Base-by-base conservation (phyloP, 2,888 invertebrate species). In the Amblyjoppa fuscipennis region DNA sequence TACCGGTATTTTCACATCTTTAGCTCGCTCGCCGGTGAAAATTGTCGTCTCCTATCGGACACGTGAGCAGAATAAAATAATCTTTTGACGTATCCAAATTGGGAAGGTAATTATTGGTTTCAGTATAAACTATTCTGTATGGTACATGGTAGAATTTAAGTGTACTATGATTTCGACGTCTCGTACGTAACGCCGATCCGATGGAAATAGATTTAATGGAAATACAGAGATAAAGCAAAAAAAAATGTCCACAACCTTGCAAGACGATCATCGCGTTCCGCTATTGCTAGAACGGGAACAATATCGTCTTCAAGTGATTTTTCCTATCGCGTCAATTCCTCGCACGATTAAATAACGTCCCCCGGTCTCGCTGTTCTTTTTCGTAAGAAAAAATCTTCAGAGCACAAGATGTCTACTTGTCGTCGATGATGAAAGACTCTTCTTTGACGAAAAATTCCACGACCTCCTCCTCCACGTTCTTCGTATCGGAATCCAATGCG, bases 401-500 rank as follows among this genome's bases (percentile, higher is more conserved):
- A 64, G 64, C 34, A 28, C 81, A 25, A 51, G 81, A 11, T n/a
- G 20, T 90, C 92, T 97, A 97, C 85, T 93, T 93, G 59, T 93
- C 93, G 95, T 98, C 98, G 93, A 98, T 95, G 90, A 96, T 94
- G 28, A 96, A 97, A 92, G 96, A 96, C 96, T 99, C 99, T 96
- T 99, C 98, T 96, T 99, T 99, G 94, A 99, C 96, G 96, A 99
- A 98, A 97, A 99, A 99, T 97, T 99, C 99, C 92, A 99, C 97
- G 93, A 97, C 96, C 95, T 99, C 99, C 94, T 99, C 99, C 94
- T 98, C 98, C 92, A 98, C 96, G 94, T 98, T 98, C 91, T 96
- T 96, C 75, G 96, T 95, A 93, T 98, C 98, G 76, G 97, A 97
- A 94, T 98, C 98, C 90, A 98, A 95, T 93, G 97, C 97, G 94